Evolutionary conservation across 2,888 invertebrate species (phyloP).

Genomic region (Cremastobaeus sp.): DNA sequence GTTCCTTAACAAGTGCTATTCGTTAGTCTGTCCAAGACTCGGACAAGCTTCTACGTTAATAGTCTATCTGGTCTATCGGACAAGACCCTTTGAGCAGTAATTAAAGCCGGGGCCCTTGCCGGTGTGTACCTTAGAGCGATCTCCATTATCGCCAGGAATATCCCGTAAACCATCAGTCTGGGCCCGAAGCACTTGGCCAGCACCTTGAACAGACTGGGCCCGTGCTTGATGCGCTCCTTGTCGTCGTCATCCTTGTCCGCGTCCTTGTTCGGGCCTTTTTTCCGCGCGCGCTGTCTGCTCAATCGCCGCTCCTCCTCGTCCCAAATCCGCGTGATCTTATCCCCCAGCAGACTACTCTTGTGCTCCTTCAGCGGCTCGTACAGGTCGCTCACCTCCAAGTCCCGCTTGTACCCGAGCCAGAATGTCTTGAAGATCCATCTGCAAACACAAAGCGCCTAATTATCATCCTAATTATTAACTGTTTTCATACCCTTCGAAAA

Average conservation of each 20-base stretch:
- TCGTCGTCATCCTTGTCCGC: slow-evolving; percentile 13
- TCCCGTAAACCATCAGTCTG: slow-evolving; percentile 82
- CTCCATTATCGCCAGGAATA: slow-evolving; percentile 83
- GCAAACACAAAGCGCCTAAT: too few relatives aligned
- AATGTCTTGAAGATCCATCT: slow-evolving; percentile 87
- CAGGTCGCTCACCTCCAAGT: slow-evolving; percentile 84
- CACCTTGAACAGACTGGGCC: slow-evolving; percentile 82
- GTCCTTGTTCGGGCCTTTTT: slow-evolving; percentile 39
- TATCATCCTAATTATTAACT: too few relatives aligned
- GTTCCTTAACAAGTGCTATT: not conserved
- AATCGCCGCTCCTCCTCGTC: slow-evolving; percentile 78
- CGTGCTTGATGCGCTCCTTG: slow-evolving; percentile 66
- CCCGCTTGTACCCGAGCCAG: slow-evolving; percentile 83
- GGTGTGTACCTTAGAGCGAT: slow-evolving; percentile 80
- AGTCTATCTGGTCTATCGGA: too few relatives aligned
- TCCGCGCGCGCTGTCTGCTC: slow-evolving; percentile 56
- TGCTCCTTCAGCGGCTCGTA: slow-evolving; percentile 85
- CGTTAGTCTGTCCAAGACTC: slow-evolving; percentile 1
- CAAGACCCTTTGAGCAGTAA: too few relatives aligned
- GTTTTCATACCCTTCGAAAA: too few relatives aligned
- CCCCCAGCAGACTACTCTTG: slow-evolving; percentile 83
- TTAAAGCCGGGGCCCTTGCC: not conserved
- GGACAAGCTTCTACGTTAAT: not conserved
- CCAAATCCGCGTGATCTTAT: slow-evolving; percentile 83
- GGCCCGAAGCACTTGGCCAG: slow-evolving; percentile 82